Base-by-base conservation (phyloP, 2,888 invertebrate genomes). In the Scelioninae gen. 1 region DNA sequence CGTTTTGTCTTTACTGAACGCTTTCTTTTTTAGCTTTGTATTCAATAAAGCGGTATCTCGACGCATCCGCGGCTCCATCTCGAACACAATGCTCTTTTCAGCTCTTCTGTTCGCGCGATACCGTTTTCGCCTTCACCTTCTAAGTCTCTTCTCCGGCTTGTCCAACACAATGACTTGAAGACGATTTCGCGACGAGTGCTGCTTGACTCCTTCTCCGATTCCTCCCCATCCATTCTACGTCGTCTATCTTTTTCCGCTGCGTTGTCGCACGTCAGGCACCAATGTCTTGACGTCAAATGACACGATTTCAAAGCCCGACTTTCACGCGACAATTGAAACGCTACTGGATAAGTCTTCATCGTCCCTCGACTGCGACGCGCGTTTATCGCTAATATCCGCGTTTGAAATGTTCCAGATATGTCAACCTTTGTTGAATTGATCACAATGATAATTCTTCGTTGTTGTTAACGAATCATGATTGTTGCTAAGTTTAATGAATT, bases 281-380 rank as follows among this genome's bases (percentile, higher is more conserved):
- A 40, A 72, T 84, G 84, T 84, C 84, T 84, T 82, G 75, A 81
- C 85, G 85, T 79, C 81, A 86, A 87, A 85, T 86, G 85, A 86
- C 85, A 83, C 83, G 83, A 86, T 85, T 86, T 85, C 85, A 81
- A 87, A 87, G 85, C 83, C 85, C 84, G 77, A 74, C 79, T 71
- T 82, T 76, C 69, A 11, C 65, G 66, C 71, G 58, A 66, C 56
- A 65, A 58, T 69, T 76, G 58, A 63, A 69, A 65, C 16, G 45
- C 63, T 34, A 34, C 55, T 34, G 81, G 68, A 68, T 69, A 66
- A 75, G 60, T 51, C 62, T 43, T 65, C 51, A 71, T 53, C 29
- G 45, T 62, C 53, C 45, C 55, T 74, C 31, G 16, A 32, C 47
- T 68, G 32, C 63, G 47, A 15, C 32, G 47, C 63, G 16, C 15